Conservation (phyloP, 2,888 invertebrate species). For the Epinotia nisella region DNA sequence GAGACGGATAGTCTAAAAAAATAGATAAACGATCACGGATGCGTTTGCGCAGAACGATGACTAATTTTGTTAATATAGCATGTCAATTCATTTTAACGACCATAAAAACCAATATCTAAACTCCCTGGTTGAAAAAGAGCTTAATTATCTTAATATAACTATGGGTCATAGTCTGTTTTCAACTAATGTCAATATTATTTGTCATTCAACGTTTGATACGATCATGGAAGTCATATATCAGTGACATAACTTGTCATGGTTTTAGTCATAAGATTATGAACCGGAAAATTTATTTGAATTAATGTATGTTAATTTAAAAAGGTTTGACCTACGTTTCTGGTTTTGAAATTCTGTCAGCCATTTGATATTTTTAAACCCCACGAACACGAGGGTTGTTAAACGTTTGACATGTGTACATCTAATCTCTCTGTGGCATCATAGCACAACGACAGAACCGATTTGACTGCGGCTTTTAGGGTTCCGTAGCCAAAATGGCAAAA, state of each 20-base stretch:
- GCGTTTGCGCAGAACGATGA: slow-evolving; percentile 1
- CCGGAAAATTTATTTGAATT: slow-evolving; percentile 2
- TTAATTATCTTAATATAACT: not conserved
- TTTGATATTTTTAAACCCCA: not conserved
- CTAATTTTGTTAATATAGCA: slow-evolving; percentile 16
- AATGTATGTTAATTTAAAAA: not conserved
- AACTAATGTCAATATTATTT: not conserved
- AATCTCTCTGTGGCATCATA: too few relatives aligned
- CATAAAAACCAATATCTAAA: slow-evolving; percentile 11
- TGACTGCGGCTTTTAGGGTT: too few relatives aligned
- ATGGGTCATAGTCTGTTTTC: not conserved
- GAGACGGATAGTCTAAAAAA: not conserved
- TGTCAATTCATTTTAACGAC: slow-evolving; percentile 1
- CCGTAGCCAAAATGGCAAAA: too few relatives aligned
- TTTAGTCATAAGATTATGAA: not conserved
- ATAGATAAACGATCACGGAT: not conserved
- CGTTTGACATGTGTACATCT: too few relatives aligned
- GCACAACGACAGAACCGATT: not conserved
- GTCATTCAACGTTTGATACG: slow-evolving; percentile 9
- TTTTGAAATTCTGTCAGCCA: too few relatives aligned
- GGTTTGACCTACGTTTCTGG: not conserved
- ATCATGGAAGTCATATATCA: slow-evolving; percentile 15
- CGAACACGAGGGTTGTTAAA: too few relatives aligned
- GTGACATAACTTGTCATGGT: not conserved
- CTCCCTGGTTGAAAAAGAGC: not conserved